phyloP scores from a whole-genome alignment of 2,888 invertebrate species.

The Rhaphigaster nebulosa region DNA sequence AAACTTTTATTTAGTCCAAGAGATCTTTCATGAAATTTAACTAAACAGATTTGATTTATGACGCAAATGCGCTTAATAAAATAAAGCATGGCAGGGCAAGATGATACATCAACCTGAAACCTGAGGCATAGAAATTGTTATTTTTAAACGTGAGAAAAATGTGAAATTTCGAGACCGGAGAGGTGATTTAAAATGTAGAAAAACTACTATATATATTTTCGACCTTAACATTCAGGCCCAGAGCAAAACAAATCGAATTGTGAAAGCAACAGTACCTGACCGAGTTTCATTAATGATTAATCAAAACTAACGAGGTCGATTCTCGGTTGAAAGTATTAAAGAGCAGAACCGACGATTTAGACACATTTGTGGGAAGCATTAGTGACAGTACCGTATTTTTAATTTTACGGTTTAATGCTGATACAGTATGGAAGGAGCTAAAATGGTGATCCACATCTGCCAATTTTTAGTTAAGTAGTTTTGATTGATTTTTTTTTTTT shows the following conservation, averaged over 20 bases:
- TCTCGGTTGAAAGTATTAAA: background rate
- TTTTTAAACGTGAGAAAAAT: background rate
- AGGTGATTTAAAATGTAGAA: background rate
- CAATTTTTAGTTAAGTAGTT: background rate
- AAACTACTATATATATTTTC: background rate
- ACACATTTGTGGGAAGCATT: background rate
- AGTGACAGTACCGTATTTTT: background rate
- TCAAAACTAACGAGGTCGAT: constrained; percentile 8
- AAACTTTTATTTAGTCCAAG: too few species aligned
- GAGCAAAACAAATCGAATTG: constrained; percentile 39
- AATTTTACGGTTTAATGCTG: background rate
- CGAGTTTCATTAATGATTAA: constrained; percentile 41
- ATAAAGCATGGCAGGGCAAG: too few species aligned
- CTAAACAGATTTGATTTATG: too few species aligned
- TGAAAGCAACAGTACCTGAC: constrained; percentile 33
- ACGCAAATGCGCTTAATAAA: too few species aligned
- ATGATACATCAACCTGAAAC: too few species aligned
- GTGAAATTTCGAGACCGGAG: background rate
- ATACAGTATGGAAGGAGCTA: background rate
- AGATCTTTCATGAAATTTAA: too few species aligned
- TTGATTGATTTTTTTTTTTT: too few species aligned
- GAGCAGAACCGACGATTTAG: background rate
- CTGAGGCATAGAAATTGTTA: too few species aligned
- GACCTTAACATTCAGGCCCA: background rate
- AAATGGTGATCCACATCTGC: background rate